Evolutionary conservation across 2,797 vertebrate genomes (phyloP), one percentile per base, ranked within the genome.

Genomic region (Argentina silus): DNA sequence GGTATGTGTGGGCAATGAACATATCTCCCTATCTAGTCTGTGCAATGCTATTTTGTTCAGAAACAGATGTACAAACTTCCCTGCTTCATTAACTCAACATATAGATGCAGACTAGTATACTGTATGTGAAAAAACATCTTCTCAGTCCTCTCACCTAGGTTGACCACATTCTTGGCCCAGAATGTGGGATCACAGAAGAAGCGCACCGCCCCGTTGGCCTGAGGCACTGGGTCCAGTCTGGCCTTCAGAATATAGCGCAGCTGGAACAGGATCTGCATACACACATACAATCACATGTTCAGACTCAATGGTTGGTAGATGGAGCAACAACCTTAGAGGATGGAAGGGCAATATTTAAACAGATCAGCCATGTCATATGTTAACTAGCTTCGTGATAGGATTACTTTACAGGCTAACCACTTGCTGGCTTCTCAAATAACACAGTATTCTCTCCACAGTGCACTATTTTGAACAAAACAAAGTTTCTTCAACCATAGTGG

Each of bases 151-250:
- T 95, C 90, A 99, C 98, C 98, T 87, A 99, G 90, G 89, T 99
- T 99, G 67, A 98, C 96, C 21, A 99, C 97, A 2, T 99, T 99
- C 94, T 99, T 99, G 79, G 97, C 97, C 98, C 98, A 99, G 91
- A 99, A 99, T 0, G 97, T 99, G 53, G 98, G 97, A 82, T 99
- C 98, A 80, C 98, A 99, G 81, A 98, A 98, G 90, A 99, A 99
- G 73, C 96, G 96, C 21, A 99, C 95, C 0, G 96, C 95, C 80
- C 98, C 97, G 21, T 99, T 99, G 82, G 96, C 96, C 85, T 96
- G 96, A 0, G 98, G 98, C 0, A 96, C 96, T 0, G 96, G 95
- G 74, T 99, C 98, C 70, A 98, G 94, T 0, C 97, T 93, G 0
- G 96, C 96, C 91, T 98, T 97, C 83, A 98, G 93, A 78, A 98